phyloP scores from a whole-genome alignment of 2,113 vertebrate species.

The Toxotes chatareus region DNA sequence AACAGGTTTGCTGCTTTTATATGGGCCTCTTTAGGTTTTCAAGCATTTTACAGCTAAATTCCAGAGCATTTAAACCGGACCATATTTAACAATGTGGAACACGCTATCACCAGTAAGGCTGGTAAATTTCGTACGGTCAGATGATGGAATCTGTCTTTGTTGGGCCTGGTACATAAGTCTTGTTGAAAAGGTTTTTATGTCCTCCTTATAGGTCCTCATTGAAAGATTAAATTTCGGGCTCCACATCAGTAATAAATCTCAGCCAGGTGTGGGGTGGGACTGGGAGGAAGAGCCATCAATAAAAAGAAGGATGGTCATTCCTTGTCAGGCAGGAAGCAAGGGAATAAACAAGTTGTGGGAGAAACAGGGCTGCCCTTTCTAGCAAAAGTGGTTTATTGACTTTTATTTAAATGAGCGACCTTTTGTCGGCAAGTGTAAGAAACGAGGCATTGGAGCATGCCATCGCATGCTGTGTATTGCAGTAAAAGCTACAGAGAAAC shows the following conservation, averaged over 20 bases:
- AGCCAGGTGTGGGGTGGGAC: slow-evolving; percentile 62
- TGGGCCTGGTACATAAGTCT: slow-evolving; percentile 51
- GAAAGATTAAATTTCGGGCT: slow-evolving; percentile 75
- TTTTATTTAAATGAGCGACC: slow-evolving; percentile 84
- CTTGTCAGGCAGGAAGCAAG: slow-evolving; percentile 61
- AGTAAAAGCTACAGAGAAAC: not conserved
- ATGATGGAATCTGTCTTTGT: slow-evolving; percentile 62
- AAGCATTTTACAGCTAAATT: slow-evolving; percentile 46
- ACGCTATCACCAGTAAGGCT: slow-evolving; percentile 2
- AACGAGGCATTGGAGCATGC: slow-evolving; percentile 34
- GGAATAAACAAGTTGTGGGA: slow-evolving; percentile 75
- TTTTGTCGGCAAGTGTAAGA: slow-evolving; percentile 67
- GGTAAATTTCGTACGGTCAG: slow-evolving; percentile 53
- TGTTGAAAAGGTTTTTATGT: slow-evolving; percentile 71
- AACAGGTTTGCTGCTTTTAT: slow-evolving; percentile 54
- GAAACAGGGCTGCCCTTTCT: slow-evolving; percentile 73
- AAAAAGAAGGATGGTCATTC: slow-evolving; percentile 63
- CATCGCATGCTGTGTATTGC: slow-evolving; percentile 1
- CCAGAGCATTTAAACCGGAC: slow-evolving; percentile 46
- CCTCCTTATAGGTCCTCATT: slow-evolving; percentile 72
- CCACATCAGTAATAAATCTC: slow-evolving; percentile 73
- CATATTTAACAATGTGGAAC: slow-evolving; percentile 51
- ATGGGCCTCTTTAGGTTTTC: slow-evolving; percentile 5
- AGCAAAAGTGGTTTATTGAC: slow-evolving; percentile 76
- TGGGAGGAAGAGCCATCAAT: slow-evolving; percentile 70